Percentiles rank a stretch among this genome's conserved stretches.
phyloP scores from a whole-genome alignment of 2,797 vertebrate species.

The Trachops cirrhosus region DNA sequence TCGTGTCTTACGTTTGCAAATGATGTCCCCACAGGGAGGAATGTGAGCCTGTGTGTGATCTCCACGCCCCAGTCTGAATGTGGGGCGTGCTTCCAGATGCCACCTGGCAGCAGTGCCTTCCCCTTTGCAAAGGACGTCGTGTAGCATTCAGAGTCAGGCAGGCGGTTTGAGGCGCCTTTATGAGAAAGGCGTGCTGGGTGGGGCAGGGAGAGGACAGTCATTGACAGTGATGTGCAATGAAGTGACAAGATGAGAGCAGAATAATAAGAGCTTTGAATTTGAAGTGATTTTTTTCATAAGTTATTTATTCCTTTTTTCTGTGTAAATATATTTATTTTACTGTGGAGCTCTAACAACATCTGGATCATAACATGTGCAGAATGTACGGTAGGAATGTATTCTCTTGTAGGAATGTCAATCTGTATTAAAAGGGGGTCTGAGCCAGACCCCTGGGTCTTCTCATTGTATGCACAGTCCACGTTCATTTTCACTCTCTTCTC shows the following conservation, averaged over 20 bases:
- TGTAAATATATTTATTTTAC: constrained; percentile 99
- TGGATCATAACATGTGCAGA: constrained; percentile 98
- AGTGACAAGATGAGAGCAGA: constrained; percentile 87
- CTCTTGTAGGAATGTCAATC: constrained; percentile 93
- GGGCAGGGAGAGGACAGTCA: constrained; percentile 57
- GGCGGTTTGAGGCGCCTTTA: constrained; percentile 26
- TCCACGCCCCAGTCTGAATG: background rate
- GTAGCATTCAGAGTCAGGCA: background rate
- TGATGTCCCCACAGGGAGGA: background rate
- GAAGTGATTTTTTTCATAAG: constrained; percentile 91
- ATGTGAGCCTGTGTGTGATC: background rate
- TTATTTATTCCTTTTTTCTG: constrained; percentile 96
- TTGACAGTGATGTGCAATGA: constrained; percentile 84
- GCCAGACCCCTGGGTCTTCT: constrained; percentile 82
- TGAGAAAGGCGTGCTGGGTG: background rate
- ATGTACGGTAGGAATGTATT: constrained; percentile 97
- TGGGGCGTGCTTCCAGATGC: background rate
- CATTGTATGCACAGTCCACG: constrained; percentile 73
- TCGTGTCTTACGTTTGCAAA: constrained; percentile 36
- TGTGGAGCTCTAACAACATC: constrained; percentile 93
- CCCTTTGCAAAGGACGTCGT: background rate
- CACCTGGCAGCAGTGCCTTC: background rate
- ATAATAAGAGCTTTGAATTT: constrained; percentile 89
- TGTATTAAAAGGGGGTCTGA: constrained; percentile 88
- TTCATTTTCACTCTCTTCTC: constrained; percentile 67